Percentiles rank a stretch among this genome's conserved stretches.
Conservation (phyloP, 2,888 invertebrate genomes). For the Pachliopta kotzebuea region DNA sequence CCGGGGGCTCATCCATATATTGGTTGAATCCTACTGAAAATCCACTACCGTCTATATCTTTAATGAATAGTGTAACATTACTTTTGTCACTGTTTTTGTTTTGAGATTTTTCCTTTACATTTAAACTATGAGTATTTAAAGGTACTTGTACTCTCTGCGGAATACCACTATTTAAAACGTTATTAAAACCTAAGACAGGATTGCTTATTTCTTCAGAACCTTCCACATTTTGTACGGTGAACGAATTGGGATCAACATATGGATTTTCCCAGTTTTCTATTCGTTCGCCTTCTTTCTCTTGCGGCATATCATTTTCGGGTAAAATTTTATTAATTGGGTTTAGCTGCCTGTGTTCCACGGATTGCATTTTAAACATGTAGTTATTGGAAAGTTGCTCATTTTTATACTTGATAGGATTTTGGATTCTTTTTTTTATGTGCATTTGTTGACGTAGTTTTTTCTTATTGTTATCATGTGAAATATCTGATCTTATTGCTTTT, state of each 20-base stretch:
- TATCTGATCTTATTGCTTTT: conserved; percentile 56
- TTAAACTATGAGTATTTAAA: conserved; percentile 45
- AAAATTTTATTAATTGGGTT: conserved; percentile 53
- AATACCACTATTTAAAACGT: conserved; percentile 49
- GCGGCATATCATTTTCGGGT: conserved; percentile 10
- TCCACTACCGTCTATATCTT: conserved; percentile 63
- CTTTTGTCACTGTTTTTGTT: conserved; percentile 44
- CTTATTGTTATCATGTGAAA: conserved; percentile 34
- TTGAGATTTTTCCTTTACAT: conserved; percentile 31
- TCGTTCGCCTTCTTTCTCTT: conserved; percentile 16
- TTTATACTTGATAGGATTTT: conserved; percentile 50
- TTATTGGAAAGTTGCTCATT: conserved; percentile 37
- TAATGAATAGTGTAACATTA: conserved; percentile 55
- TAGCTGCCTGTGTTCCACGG: conserved; percentile 46
- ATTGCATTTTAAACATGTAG: conserved; percentile 35
- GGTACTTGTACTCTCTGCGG: conserved; percentile 62
- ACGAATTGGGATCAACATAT: conserved; percentile 46
- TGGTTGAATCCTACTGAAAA: conserved; percentile 67
- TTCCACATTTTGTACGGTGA: conserved; percentile 49
- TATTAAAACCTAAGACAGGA: conserved; percentile 52
- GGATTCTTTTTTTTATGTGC: conserved; percentile 56
- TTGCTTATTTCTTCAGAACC: conserved; percentile 62
- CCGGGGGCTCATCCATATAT: conserved; percentile 60
- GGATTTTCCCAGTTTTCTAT: conserved; percentile 45
- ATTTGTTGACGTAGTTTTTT: conserved; percentile 41